Percentiles rank a stretch among this genome's conserved stretches.
Evolutionary conservation across 1,140 invertebrate species (phyloP).

Genomic region (Anastrepha obliqua): DNA sequence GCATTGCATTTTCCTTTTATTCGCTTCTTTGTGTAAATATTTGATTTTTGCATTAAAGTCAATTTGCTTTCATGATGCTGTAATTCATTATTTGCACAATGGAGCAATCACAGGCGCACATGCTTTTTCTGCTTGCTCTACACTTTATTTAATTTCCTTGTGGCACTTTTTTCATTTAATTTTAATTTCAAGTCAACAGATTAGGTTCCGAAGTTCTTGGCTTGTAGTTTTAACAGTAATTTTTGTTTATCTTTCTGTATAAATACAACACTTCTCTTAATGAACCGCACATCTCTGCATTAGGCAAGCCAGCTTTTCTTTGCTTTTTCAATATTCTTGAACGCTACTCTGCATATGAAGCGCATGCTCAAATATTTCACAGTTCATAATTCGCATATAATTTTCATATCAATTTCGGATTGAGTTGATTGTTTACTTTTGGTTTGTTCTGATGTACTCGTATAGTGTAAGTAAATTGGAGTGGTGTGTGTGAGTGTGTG

Average conservation of each 20-base stretch:
- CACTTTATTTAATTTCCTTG: neutral
- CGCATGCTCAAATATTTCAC: too few species aligned
- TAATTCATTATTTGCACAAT: slow-evolving; percentile 60
- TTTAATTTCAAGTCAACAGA: neutral
- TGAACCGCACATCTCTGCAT: neutral
- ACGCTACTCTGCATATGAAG: neutral
- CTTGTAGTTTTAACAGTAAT: neutral
- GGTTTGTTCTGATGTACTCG: neutral
- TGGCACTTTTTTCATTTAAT: neutral
- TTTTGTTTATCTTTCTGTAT: neutral
- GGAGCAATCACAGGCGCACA: slow-evolving; percentile 5
- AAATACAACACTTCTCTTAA: neutral
- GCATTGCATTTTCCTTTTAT: slow-evolving; percentile 40
- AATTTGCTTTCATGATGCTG: slow-evolving; percentile 62
- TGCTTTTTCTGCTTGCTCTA: too few species aligned
- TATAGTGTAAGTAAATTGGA: too few species aligned
- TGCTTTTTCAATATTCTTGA: neutral
- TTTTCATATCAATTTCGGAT: slow-evolving; percentile 2
- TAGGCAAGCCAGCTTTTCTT: neutral
- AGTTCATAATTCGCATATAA: neutral
- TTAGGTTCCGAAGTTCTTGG: neutral
- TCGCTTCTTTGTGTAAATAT: slow-evolving; percentile 58
- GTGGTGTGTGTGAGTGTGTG: too few species aligned
- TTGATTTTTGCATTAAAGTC: slow-evolving; percentile 62
- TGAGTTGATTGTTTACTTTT: slow-evolving; percentile 1